Percentiles rank a stretch among this genome's conserved stretches.
phyloP scores from a whole-genome alignment of 2,113 vertebrate species.

The Pelmatolapia mariae region DNA sequence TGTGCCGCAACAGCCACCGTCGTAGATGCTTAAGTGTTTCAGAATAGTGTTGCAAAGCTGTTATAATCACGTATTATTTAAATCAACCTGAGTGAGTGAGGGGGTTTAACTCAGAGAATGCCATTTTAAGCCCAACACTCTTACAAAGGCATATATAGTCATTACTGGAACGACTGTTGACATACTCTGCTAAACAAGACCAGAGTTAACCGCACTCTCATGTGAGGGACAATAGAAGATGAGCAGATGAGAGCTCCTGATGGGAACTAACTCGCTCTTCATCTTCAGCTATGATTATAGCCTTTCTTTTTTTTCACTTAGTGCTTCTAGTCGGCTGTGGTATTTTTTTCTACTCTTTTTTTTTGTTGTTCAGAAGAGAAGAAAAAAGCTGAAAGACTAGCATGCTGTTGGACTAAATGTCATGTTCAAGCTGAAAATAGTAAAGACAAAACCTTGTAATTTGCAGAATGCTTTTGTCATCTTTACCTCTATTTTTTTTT shows the following conservation, averaged over 20 bases:
- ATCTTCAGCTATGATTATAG: conserved; percentile 61
- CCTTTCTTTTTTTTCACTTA: conserved; percentile 39
- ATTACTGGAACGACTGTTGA: conserved; percentile 42
- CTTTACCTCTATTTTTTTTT: conserved; percentile 55
- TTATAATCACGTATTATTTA: neutral
- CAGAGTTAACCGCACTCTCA: conserved; percentile 26
- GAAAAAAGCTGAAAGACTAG: conserved; percentile 30
- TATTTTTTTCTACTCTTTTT: conserved; percentile 57
- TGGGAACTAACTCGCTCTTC: conserved; percentile 32
- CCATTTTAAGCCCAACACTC: neutral
- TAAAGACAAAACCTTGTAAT: conserved; percentile 78
- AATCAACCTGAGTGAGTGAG: neutral
- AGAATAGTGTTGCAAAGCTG: neutral
- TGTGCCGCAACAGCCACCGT: neutral
- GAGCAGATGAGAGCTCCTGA: conserved; percentile 54
- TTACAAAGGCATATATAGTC: conserved; percentile 30
- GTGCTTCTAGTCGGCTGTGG: conserved; percentile 65
- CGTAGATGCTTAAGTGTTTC: neutral
- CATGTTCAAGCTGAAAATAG: conserved; percentile 67
- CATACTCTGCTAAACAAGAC: conserved; percentile 38
- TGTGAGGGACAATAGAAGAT: conserved; percentile 60
- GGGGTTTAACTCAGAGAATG: neutral
- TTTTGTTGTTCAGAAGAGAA: conserved; percentile 34
- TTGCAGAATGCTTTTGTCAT: conserved; percentile 68
- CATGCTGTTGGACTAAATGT: conserved; percentile 65